Evolutionary conservation across 2,888 invertebrate genomes (phyloP).

Genomic region (Cephus sareptanus): DNA sequence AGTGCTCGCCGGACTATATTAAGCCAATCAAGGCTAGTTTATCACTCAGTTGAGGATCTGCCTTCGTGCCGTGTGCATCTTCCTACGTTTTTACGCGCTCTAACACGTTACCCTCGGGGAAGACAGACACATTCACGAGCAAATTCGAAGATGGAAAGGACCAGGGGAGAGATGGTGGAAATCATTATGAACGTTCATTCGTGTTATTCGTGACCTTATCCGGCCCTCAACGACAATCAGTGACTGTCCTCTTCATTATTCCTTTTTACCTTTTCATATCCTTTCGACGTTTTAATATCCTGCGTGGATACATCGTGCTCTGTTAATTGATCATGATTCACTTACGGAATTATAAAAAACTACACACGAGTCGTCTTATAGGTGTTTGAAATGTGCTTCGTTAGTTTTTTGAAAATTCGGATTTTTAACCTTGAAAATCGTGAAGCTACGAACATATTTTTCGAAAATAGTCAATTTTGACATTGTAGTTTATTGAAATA

Average conservation of each 20-base stretch:
- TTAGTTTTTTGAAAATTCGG: not conserved
- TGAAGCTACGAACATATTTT: not conserved
- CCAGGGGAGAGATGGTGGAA: not conserved
- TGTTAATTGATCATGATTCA: not conserved
- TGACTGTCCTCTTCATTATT: not conserved
- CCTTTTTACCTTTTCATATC: not conserved
- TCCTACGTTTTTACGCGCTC: not conserved
- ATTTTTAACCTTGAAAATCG: not conserved
- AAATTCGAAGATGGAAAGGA: not conserved
- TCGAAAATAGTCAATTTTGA: not conserved
- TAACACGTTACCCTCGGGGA: not conserved
- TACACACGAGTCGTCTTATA: not conserved
- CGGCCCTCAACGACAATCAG: not conserved
- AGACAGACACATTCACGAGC: not conserved
- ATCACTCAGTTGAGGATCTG: slow-evolving; percentile 70
- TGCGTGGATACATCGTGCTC: not conserved
- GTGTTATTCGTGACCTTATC: slow-evolving; percentile 2
- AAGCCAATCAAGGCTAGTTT: slow-evolving; percentile 75
- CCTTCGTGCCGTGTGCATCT: slow-evolving; percentile 64
- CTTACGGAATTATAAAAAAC: not conserved
- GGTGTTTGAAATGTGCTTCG: not conserved
- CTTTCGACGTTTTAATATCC: not conserved
- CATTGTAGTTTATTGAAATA: not conserved
- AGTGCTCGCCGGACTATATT: slow-evolving; percentile 73
- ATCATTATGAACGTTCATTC: not conserved